Evolutionary conservation across 1,140 invertebrate genomes (phyloP).

Genomic region (Prorops nasuta): DNA sequence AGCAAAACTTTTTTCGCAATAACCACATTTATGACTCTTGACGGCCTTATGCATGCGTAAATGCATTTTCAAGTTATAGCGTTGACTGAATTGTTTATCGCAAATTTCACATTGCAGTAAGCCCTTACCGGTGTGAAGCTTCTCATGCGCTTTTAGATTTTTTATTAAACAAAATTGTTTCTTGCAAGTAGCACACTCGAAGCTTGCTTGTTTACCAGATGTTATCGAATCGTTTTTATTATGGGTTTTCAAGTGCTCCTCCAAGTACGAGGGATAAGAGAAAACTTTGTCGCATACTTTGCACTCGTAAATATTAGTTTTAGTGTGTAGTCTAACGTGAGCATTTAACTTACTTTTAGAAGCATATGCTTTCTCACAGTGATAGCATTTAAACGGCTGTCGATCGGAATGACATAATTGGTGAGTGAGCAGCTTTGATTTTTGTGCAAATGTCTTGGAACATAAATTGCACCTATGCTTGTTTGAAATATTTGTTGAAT

Average conservation of each 20-base stretch:
- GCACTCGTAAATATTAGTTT: conserved; percentile 46
- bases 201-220: conserved; percentile 14
- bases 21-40: conserved; percentile 54
- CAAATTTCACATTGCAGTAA: conserved; percentile 54
- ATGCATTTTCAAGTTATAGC: conserved; percentile 49
- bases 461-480: conserved; percentile 53
- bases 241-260: conserved; percentile 48
- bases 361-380: conserved; percentile 46
- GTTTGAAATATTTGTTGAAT: background rate
- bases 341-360: conserved; percentile 51
- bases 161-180: conserved; percentile 45
- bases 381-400: conserved; percentile 43
- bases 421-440: conserved; percentile 51
- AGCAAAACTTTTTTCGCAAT: conserved; percentile 56
- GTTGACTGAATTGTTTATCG: conserved; percentile 49
- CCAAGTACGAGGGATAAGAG: conserved; percentile 50
- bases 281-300: conserved; percentile 52
- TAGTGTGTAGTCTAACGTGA: conserved; percentile 47
- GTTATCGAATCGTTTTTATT: conserved; percentile 11
- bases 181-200: conserved; percentile 43
- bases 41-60: conserved; percentile 40
- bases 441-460: conserved; percentile 46
- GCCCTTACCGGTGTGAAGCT: conserved; percentile 43
- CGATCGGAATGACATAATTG: conserved; percentile 41
- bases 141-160: conserved; percentile 44